Base-by-base conservation (phyloP, 2,888 invertebrate genomes). In the Pardosa pseudoannulata region DNA sequence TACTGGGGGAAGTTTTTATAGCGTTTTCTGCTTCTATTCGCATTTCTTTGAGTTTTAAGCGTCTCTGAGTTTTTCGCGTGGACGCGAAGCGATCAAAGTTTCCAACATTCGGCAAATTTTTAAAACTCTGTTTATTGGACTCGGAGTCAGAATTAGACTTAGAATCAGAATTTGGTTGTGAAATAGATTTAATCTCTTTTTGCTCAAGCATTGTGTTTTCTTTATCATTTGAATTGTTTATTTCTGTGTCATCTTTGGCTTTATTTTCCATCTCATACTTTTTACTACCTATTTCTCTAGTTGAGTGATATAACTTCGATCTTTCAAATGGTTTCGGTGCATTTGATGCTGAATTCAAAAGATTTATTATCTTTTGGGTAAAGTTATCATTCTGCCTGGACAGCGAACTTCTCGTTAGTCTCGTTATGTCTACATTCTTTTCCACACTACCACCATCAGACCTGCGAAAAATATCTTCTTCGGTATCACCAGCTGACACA, bases 11-110 rank as follows among this genome's bases (percentile, higher is more conserved):
- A 2, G 29, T n/a, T 36, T 76, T 83, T 13, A 62, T 73, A 6
- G 7, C 80, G 46, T 72, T 87, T 64, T 87, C 87, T 13, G 87
- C 87, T 76, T 87, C 80, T 23, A 79, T 56, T 16, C 87, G 64
- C 87, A 87, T 87, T 72, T 87, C 80, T 6, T 68, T 74, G 7
- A 80, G 46, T 56, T 80, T 79, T 16, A 80, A 41, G 6, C 87
- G 71, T 32, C 87, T 75, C 28, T 80, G 87, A 2, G 87, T 87
- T 56, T 87, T 87, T 1, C 87, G 27, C 7, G 80, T 72, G 0
- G 80, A 32, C 9, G 87, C 50, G 23, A 87, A 87, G 0, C 87
- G 75, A 28, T 87, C 87, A 50, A 87, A 87, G 56, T 64, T 50
- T 46, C 56, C 56, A 56, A 19, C 5, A 19, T 56, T 28, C 1